Conservation (phyloP, 2,113 vertebrate genomes). For the Limanda limanda region DNA sequence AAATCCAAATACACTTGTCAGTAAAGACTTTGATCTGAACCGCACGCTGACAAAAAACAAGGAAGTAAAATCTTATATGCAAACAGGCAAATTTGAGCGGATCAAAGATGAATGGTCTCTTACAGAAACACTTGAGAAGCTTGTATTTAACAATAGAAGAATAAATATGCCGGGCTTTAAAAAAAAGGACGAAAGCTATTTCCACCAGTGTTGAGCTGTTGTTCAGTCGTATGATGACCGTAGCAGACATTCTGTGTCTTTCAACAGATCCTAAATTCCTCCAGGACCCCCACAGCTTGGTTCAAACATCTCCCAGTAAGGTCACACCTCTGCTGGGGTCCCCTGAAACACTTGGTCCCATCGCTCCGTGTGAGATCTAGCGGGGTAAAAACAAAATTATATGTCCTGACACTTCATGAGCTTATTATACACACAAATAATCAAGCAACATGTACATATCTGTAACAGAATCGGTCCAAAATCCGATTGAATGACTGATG, state of each 20-base stretch:
- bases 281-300: constrained; percentile 19
- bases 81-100: not conserved
- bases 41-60: not conserved
- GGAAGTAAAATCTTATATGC: constrained; percentile 9
- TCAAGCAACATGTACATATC: constrained; percentile 93
- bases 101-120: not conserved
- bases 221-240: constrained; percentile 38
- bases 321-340: constrained; percentile 68
- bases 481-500: constrained; percentile 90
- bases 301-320: constrained; percentile 41
- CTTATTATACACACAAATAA: constrained; percentile 96
- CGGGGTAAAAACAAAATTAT: constrained; percentile 85
- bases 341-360: constrained; percentile 84
- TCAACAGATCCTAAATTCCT: constrained; percentile 46
- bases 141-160: not conserved
- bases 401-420: constrained; percentile 88
- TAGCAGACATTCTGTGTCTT: constrained; percentile 44
- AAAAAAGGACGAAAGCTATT: constrained; percentile 22
- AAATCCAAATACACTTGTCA: constrained; percentile 55
- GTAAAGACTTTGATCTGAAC: constrained; percentile 20
- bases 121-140: not conserved
- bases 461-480: constrained; percentile 89
- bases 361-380: constrained; percentile 82
- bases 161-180: not conserved
- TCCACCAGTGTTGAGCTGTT: constrained; percentile 4